A percentile compares a stretch with the other conserved stretches of the same genome.
phyloP scores from a whole-genome alignment of 37 sponge, comb jelly and placozoan genomes.

The Hormiphora californensis region DNA sequence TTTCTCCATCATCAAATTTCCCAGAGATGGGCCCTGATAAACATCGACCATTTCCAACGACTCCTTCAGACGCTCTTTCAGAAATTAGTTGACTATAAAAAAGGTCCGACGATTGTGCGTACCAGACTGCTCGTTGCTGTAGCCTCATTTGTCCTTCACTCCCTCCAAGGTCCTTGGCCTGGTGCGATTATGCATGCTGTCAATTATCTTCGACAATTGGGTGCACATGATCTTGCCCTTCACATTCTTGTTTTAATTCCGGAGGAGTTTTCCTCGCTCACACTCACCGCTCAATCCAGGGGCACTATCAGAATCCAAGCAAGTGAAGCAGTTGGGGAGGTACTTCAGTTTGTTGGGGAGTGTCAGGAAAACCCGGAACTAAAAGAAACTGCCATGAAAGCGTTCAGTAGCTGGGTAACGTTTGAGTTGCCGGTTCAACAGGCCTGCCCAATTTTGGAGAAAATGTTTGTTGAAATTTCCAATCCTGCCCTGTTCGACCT shows the following conservation, averaged over 20 bases:
- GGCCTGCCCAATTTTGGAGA: background rate
- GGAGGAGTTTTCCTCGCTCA: constrained; percentile 37
- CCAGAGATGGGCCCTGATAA: constrained; percentile 13
- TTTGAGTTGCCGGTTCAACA: constrained; percentile 24
- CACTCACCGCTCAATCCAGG: constrained; percentile 46
- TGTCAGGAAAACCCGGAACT: background rate
- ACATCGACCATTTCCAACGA: constrained; percentile 43
- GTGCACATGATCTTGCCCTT: background rate
- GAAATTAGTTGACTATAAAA: constrained; percentile 25
- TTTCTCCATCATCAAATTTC: constrained; percentile 36
- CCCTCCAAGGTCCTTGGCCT: constrained; percentile 45
- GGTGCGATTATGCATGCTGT: constrained; percentile 31
- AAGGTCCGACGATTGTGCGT: constrained; percentile 27
- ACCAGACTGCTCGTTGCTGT: constrained; percentile 19
- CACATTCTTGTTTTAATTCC: constrained; percentile 28
- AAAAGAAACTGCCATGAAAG: background rate
- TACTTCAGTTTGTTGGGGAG: constrained; percentile 4
- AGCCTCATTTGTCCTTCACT: constrained; percentile 33
- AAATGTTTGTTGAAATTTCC: constrained; percentile 6
- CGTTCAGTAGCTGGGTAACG: constrained; percentile 39
- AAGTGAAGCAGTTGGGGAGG: background rate
- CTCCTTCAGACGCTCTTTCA: constrained; percentile 40
- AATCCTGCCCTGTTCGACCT: constrained; percentile 21
- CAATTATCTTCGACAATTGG: background rate
- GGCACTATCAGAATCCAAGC: constrained; percentile 26